A percentile compares a stretch with the other conserved stretches of the same genome.
phyloP scores from a whole-genome alignment of 2,113 vertebrate species.

The Anhinga rufa region DNA sequence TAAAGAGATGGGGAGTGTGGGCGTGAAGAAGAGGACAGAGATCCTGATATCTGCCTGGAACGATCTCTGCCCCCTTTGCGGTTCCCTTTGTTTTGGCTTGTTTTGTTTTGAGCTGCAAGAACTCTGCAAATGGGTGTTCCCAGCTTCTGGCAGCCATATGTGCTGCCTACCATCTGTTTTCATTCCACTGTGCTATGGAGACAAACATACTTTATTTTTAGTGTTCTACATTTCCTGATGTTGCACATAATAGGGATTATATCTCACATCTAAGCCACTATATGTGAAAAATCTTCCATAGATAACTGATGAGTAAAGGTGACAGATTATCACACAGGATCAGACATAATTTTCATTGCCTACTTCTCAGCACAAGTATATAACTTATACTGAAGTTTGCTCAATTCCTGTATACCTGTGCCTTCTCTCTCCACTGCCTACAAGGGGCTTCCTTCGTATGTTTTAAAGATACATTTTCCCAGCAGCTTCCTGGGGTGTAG shows the following conservation, averaged over 20 bases:
- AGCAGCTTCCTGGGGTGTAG: neutral
- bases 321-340: neutral
- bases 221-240: neutral
- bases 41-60: neutral
- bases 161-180: constrained; percentile 44
- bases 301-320: neutral
- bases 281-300: neutral
- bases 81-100: constrained; percentile 21
- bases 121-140: constrained; percentile 17
- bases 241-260: neutral
- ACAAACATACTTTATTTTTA: constrained; percentile 35
- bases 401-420: neutral
- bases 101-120: constrained; percentile 18
- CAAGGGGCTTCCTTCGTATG: neutral
- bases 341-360: neutral
- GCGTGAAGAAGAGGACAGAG: neutral
- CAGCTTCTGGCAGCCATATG: constrained; percentile 26
- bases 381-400: neutral
- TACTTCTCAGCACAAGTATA: neutral
- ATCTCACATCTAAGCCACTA: neutral
- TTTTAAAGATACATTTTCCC: neutral
- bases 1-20: neutral
- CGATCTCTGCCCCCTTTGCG: neutral
- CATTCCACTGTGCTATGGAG: constrained; percentile 9
- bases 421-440: neutral